Evolutionary conservation across 2,113 vertebrate genomes (phyloP).

Genomic region (Brachypteracias leptosomus): DNA sequence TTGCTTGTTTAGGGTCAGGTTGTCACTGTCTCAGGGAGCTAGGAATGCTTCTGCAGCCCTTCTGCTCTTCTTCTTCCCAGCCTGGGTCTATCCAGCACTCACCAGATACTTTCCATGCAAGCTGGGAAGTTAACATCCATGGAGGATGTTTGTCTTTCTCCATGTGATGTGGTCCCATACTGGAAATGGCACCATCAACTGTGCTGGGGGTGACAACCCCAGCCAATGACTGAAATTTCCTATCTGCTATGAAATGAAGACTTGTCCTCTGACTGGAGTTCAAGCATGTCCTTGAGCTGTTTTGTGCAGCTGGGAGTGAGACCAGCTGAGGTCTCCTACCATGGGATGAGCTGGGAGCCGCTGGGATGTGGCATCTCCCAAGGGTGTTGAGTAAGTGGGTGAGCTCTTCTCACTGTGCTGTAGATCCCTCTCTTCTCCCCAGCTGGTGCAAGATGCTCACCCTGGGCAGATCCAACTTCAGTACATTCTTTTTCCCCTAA

Average conservation of each 20-base stretch:
- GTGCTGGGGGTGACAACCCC: not conserved
- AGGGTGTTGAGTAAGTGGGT: rapidly evolving
- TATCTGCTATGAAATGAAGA: not conserved
- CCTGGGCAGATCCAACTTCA: not conserved
- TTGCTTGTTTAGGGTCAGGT: not conserved
- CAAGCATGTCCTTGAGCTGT: not conserved
- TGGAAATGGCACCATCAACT: rapidly evolving
- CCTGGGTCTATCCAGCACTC: not conserved
- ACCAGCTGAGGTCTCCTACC: not conserved
- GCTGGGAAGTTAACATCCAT: rapidly evolving
- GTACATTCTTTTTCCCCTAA: rapidly evolving
- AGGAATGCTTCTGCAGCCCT: not conserved
- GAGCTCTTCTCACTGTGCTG: not conserved
- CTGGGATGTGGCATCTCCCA: not conserved
- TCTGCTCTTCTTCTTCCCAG: not conserved
- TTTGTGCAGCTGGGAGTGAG: not conserved
- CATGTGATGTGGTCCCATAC: not conserved
- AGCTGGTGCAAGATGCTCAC: not conserved
- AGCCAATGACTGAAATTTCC: not conserved
- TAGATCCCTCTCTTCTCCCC: not conserved
- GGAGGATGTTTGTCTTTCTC: not conserved
- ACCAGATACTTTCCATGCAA: not conserved
- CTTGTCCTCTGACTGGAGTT: not conserved
- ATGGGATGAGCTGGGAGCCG: not conserved
- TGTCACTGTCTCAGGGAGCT: not conserved